A percentile compares a stretch with the other conserved stretches of the same genome.
Conservation (phyloP, 35 echinoderm and acorn worm species). For the Lytechinus pictus region DNA sequence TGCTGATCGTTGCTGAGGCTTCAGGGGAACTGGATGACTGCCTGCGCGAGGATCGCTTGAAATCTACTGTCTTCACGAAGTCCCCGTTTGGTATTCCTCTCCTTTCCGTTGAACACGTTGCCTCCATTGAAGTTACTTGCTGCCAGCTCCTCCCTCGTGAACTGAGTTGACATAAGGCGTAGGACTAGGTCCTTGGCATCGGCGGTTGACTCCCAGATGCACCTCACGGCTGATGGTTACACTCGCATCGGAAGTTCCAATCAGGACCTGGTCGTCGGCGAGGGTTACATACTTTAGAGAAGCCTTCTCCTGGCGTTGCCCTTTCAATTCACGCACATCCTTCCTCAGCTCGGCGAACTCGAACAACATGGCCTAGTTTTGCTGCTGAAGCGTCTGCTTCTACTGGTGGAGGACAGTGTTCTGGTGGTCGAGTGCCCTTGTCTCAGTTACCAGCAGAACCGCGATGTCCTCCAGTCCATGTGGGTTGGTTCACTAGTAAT, state of each 20-base stretch:
- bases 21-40: neutral
- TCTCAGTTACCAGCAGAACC: too few relatives aligned
- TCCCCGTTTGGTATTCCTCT: neutral
- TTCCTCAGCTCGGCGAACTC: neutral
- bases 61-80: neutral
- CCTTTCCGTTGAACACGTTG: neutral
- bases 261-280: neutral
- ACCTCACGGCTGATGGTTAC: neutral
- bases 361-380: neutral
- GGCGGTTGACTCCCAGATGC: neutral
- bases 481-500: too few relatives aligned
- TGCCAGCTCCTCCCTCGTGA: neutral
- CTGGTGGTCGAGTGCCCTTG: too few relatives aligned
- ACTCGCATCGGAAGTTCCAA: neutral
- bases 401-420: too few relatives aligned
- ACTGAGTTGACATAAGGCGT: neutral
- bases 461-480: too few relatives aligned
- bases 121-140: neutral
- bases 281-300: neutral
- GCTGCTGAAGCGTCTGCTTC: neutral
- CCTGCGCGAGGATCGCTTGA: neutral
- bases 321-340: neutral
- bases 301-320: neutral
- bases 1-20: neutral
- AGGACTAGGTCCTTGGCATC: neutral